Evolutionary conservation across 2,888 invertebrate species (phyloP), one percentile per base, ranked within the genome.

Genomic region (Phyllotreta cruciferae): DNA sequence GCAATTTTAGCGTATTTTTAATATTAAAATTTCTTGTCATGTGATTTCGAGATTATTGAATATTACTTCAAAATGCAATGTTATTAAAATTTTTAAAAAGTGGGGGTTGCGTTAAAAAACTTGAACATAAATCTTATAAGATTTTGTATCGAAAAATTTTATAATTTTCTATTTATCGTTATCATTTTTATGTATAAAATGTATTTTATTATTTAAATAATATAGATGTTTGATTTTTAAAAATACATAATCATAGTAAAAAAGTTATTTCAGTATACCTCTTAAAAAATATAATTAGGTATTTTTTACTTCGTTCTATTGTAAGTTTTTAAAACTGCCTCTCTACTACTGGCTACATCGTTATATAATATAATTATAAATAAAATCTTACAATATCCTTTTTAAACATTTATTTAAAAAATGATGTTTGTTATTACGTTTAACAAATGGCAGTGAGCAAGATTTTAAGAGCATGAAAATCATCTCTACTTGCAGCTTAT

Each of bases 371-470:
- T 24, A 24, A 24, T 24, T 24, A 1, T 1, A 24, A 24, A 24
- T 24, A 24, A 24, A 24, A 24, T 24, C 24, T 24, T 24, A 4
- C 24, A 4, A 24, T 24, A 24, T 24, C 24, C 24, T 24, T 24
- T 24, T 24, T 24, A 24, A 24, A 24, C 24, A 24, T 63, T 45
- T 63, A 63, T 63, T 64, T 61, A 61, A 64, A 64, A 64, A 64
- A 61, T 52, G 52, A 57, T 42, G 54, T 61, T 61, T 61, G 53
- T 63, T 55, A 62, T n/a, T 52, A 41, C 14, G 50, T 60, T 66
- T 62, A 64, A 66, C 63, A 66, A 69, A 69, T 69, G 69, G 69
- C 69, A 69, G 69, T 69, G 69, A 69, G 69, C 69, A 69, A 68
- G 64, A 67, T 64, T 69, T 69, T 60, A 62, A 66, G 61, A 63